Evolutionary conservation across 2,797 vertebrate genomes (phyloP).

Genomic region (Cheirogaleus major): DNA sequence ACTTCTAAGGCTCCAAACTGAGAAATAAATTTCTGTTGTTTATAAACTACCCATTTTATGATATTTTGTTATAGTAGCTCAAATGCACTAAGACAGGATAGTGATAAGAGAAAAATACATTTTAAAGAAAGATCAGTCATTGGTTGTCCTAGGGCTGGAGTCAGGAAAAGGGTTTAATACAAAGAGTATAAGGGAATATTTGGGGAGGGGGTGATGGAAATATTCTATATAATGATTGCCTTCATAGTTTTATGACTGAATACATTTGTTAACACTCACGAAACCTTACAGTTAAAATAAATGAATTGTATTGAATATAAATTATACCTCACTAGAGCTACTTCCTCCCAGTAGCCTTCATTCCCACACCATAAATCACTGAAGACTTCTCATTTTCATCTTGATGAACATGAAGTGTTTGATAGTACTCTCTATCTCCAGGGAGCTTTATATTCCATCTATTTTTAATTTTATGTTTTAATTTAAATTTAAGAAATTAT

Average conservation of each 20-base stretch:
- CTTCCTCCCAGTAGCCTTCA: neutral
- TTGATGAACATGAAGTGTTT: neutral
- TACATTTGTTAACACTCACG: neutral
- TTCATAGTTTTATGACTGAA: neutral
- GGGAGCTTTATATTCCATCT: neutral
- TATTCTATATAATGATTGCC: neutral
- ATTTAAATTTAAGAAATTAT: conserved; percentile 10
- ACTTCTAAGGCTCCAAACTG: neutral
- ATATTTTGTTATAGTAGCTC: neutral
- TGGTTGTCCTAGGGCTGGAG: neutral
- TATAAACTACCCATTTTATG: neutral
- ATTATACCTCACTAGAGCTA: neutral
- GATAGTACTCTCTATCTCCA: neutral
- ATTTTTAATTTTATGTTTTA: neutral
- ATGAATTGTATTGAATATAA: neutral
- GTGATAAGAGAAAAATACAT: neutral
- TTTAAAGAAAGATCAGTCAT: neutral
- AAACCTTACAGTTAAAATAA: neutral
- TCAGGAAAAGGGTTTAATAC: neutral
- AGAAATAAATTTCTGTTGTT: neutral
- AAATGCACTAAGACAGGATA: neutral
- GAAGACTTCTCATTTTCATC: neutral
- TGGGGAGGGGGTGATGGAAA: neutral
- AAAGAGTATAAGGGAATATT: neutral
- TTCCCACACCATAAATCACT: neutral